These are phyloP conservation scores for Oopsacas minuta DNA, from an alignment of 37 sponge, comb jelly and placozoan genomes.

Conservation along the genomic window DNA sequence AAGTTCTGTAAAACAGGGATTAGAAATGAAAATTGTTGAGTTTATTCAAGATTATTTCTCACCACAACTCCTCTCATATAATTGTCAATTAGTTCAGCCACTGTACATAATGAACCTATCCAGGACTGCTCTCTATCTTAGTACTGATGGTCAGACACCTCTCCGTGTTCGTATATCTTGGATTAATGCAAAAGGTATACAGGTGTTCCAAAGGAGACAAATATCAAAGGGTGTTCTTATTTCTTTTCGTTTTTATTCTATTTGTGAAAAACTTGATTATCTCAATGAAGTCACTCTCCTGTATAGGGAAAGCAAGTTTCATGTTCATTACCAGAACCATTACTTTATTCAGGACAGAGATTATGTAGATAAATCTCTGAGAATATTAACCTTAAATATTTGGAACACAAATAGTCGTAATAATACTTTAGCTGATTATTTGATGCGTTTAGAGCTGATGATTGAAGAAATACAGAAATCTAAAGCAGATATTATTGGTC, in stretches of 20 bases:
- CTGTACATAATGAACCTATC: not conserved
- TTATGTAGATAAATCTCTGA: not conserved
- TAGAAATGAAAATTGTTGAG: not conserved
- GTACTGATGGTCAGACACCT: not conserved
- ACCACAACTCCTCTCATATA: not conserved
- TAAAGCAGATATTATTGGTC: slow-evolving; percentile 40
- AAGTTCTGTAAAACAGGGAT: not conserved
- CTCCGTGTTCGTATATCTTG: not conserved
- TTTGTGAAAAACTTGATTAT: not conserved
- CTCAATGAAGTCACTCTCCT: not conserved
- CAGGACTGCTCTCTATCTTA: not conserved
- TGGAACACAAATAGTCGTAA: not conserved
- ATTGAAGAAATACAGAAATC: not conserved
- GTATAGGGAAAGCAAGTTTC: not conserved
- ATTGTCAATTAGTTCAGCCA: not conserved
- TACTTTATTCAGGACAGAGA: not conserved
- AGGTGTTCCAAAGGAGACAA: not conserved
- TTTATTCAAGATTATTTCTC: not conserved
- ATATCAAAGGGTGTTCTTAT: not conserved
- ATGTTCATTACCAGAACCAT: not conserved
- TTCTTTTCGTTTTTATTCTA: not conserved
- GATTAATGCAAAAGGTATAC: not conserved
- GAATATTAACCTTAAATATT: not conserved
- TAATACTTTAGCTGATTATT: not conserved
- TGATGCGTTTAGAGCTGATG: not conserved